A percentile compares a stretch with the other conserved stretches of the same genome.
phyloP scores from a whole-genome alignment of 2,113 vertebrate genomes.

The mouse (Mus musculus) region DNA sequence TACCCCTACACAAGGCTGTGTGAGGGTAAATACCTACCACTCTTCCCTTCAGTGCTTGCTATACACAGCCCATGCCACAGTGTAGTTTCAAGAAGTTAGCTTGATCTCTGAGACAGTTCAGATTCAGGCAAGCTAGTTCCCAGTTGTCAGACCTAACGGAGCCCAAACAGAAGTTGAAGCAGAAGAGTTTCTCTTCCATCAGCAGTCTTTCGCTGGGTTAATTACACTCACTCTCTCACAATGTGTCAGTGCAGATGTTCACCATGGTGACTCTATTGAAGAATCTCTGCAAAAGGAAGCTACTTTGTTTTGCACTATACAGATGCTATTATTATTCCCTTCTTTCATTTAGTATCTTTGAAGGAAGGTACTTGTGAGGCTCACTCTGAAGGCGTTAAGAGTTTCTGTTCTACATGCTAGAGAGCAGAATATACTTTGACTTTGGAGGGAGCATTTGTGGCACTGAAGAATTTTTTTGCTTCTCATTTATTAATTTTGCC shows the following conservation, averaged over 20 bases:
- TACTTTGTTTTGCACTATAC: neutral
- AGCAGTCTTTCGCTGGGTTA: neutral
- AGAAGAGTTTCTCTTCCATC: accelerated
- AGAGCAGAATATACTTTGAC: no score
- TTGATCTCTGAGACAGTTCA: no score
- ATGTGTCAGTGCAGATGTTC: neutral
- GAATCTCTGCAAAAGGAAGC: neutral
- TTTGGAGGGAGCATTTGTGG: no score
- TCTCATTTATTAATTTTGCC: no score
- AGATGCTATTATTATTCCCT: no score
- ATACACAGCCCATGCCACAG: neutral
- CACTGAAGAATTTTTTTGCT: no score
- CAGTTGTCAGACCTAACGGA: neutral
- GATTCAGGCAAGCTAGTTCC: neutral
- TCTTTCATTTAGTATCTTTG: no score
- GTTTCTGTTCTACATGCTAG: no score
- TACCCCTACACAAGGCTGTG: neutral
- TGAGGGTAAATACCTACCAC: neutral
- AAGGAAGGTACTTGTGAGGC: no score
- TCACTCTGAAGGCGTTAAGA: no score
- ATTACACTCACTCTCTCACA: neutral
- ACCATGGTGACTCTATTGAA: neutral
- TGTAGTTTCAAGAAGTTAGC: neutral
- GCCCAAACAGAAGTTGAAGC: neutral
- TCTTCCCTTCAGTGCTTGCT: neutral